phyloP scores from a whole-genome alignment of 2,888 invertebrate species.

The Acanthosoma haemorrhoidale region DNA sequence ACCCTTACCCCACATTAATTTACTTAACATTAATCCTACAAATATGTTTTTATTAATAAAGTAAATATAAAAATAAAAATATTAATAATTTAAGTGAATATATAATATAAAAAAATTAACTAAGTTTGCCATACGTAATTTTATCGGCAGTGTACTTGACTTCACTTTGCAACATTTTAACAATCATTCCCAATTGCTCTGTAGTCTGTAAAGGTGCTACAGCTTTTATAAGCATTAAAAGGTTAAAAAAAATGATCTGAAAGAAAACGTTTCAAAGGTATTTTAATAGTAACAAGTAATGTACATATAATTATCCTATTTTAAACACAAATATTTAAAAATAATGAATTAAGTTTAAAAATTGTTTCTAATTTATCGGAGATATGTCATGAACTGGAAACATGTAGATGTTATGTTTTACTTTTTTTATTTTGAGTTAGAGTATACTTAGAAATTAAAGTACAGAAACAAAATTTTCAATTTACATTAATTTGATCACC shows the following conservation, averaged over 20 bases:
- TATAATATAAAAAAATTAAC: not conserved
- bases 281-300: no score
- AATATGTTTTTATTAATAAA: not conserved
- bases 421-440: no score
- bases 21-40: not conserved
- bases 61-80: not conserved
- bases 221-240: conserved; percentile 56
- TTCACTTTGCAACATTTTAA: conserved; percentile 46
- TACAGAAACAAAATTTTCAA: no score
- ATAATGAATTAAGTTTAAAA: no score
- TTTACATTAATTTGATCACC: conserved; percentile 57
- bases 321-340: no score
- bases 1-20: no score
- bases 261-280: no score
- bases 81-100: not conserved
- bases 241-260: conserved; percentile 58
- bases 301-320: no score
- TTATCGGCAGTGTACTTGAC: conserved; percentile 28
- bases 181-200: conserved; percentile 50
- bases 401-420: no score
- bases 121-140: conserved; percentile 34
- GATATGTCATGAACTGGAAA: no score
- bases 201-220: conserved; percentile 51
- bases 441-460: no score
- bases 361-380: no score